phyloP scores from a whole-genome alignment of 2,888 invertebrate species.

The Ichneumoninae sp. region DNA sequence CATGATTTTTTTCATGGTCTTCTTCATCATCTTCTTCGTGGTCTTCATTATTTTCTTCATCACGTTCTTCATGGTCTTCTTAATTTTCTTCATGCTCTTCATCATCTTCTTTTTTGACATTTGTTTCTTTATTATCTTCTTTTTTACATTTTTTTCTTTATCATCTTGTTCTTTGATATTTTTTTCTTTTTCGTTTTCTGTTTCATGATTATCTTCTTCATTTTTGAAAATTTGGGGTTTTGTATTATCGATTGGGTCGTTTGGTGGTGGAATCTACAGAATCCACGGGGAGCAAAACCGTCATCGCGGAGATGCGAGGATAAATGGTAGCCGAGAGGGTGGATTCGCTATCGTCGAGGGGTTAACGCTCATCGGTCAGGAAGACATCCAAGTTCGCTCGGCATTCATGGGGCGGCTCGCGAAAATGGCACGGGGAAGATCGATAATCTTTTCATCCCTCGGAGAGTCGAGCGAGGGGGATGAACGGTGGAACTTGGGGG shows the following conservation, averaged over 20 bases:
- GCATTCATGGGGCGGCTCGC: conserved; percentile 24
- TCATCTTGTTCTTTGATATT: neutral
- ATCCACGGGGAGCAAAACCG: conserved; percentile 12
- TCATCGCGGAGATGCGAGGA: neutral
- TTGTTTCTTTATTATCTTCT: no score
- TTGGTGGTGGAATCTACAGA: conserved; percentile 14
- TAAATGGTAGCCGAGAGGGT: neutral
- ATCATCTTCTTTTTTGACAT: no score
- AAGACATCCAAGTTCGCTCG: conserved; percentile 70
- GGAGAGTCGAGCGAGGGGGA: conserved; percentile 45
- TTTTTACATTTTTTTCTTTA: neutral
- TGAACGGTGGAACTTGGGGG: conserved; percentile 31
- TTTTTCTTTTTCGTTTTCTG: neutral
- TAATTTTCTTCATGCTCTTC: no score
- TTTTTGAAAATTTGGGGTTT: neutral
- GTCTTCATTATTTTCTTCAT: no score
- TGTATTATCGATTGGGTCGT: conserved; percentile 23
- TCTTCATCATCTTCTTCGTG: no score
- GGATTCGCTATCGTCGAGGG: conserved; percentile 11
- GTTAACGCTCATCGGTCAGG: conserved; percentile 80
- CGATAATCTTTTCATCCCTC: conserved; percentile 62
- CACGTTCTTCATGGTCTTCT: no score
- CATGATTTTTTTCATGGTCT: no score
- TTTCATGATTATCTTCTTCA: neutral
- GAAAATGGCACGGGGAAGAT: conserved; percentile 47